Conservation (phyloP, 1,140 invertebrate genomes). For the Meloidogyne hapla region DNA sequence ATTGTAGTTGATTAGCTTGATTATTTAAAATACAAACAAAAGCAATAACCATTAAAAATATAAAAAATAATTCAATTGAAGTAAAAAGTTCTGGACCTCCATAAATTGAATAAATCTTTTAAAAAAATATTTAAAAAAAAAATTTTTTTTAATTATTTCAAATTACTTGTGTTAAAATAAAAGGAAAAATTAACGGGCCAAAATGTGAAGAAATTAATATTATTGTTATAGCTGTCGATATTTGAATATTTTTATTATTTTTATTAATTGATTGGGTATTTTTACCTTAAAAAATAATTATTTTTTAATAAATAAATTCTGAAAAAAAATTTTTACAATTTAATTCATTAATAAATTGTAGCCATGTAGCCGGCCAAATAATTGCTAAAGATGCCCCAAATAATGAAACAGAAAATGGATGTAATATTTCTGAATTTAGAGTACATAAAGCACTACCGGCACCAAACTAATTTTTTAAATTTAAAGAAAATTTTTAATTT, state of each 20-base stretch:
- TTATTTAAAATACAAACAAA: constrained; percentile 28
- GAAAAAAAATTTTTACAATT: background rate
- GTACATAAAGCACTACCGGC: constrained; percentile 15
- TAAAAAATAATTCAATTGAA: constrained; percentile 14
- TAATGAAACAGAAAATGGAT: constrained; percentile 4
- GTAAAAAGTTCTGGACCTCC: constrained; percentile 23
- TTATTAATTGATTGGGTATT: no score
- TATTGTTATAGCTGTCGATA: background rate
- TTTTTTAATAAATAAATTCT: no score
- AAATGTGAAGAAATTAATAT: constrained; percentile 16
- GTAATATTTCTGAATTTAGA: constrained; percentile 6
- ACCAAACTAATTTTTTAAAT: constrained; percentile 8
- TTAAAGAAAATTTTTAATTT: background rate
- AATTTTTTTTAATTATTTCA: background rate
- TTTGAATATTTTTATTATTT: background rate
- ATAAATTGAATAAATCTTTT: constrained; percentile 20
- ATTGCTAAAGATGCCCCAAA: constrained; percentile 16
- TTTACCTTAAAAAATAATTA: no score
- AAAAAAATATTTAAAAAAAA: background rate
- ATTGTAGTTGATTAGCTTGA: constrained; percentile 21
- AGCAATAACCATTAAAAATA: constrained; percentile 25
- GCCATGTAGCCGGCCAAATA: constrained; percentile 12
- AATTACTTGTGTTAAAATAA: constrained; percentile 26
- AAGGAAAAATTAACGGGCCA: constrained; percentile 16
- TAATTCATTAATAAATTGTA: constrained; percentile 5